Evolutionary conservation across 2,888 invertebrate species (phyloP).

Genomic region (Oligia strigilis): DNA sequence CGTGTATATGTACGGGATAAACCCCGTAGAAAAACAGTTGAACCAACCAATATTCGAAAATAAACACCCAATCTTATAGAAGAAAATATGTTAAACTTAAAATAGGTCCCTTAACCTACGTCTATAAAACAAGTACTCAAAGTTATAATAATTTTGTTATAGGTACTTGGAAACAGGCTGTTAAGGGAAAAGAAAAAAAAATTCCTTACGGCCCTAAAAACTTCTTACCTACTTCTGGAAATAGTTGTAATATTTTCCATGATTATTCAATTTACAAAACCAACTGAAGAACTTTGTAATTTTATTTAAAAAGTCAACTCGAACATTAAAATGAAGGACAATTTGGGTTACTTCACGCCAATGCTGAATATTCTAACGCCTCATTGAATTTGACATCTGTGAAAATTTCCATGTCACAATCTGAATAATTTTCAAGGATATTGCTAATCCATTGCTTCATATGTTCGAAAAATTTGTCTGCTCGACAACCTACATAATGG

Average conservation of each 20-base stretch:
- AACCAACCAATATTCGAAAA: neutral
- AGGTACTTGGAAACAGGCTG: conserved; percentile 34
- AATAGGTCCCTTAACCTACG: conserved; percentile 11
- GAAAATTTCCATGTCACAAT: conserved; percentile 6
- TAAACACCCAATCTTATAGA: neutral
- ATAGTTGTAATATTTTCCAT: conserved; percentile 42
- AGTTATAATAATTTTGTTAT: conserved; percentile 48
- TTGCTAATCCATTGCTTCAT: too few relatives aligned
- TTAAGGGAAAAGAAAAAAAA: conserved; percentile 24
- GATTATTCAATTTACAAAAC: conserved; percentile 52
- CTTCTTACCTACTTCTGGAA: conserved; percentile 22
- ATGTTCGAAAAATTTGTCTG: neutral
- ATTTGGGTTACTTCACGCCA: conserved; percentile 9
- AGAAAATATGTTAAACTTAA: conserved; percentile 24
- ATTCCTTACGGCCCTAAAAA: conserved; percentile 28
- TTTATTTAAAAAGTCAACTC: conserved; percentile 24
- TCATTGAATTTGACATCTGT: conserved; percentile 18
- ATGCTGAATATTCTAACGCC: conserved; percentile 1
- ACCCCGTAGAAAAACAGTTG: neutral
- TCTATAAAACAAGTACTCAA: conserved; percentile 12
- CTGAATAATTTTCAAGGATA: neutral
- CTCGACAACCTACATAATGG: neutral
- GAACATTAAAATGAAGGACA: conserved; percentile 23
- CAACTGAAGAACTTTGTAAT: conserved; percentile 51
- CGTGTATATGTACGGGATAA: neutral